Percentiles rank a stretch among this genome's conserved stretches.
These are phyloP conservation scores for Platyrinchus mystaceus DNA, from an alignment of 2,797 vertebrate species.

Conservation along the genomic window DNA sequence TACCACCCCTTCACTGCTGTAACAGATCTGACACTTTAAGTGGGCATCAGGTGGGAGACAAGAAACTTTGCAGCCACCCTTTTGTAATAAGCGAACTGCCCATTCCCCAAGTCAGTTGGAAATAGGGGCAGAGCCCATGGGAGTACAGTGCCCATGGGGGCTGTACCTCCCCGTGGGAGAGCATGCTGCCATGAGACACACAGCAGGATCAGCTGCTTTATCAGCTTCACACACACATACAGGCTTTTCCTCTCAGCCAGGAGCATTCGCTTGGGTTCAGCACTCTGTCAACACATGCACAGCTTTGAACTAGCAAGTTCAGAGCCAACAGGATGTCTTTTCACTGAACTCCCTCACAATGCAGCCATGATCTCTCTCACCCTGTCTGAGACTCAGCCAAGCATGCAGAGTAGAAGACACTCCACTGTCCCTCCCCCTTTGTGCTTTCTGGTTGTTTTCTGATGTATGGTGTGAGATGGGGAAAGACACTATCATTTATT, in stretches of 20 bases:
- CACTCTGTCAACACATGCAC: background rate
- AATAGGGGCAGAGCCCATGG: background rate
- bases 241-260: background rate
- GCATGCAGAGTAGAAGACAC: background rate
- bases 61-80: background rate
- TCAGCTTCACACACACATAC: background rate
- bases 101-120: background rate
- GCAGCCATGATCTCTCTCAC: constrained; percentile 2
- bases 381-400: constrained; percentile 19
- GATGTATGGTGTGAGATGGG: background rate
- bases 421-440: background rate
- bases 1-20: background rate
- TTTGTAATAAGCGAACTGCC: background rate
- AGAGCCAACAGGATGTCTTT: constrained; percentile 25
- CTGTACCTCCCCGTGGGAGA: rapidly evolving
- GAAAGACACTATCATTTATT: background rate
- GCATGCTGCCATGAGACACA: background rate
- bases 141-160: background rate
- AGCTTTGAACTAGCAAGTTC: background rate
- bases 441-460: background rate
- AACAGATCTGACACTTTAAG: background rate
- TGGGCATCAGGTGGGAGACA: background rate
- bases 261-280: background rate
- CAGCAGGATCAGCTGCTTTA: constrained; percentile 31
- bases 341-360: background rate